Percentiles rank a stretch among this genome's conserved stretches.
Conservation (phyloP, 2,113 vertebrate genomes). For the Vireo altiloquus region DNA sequence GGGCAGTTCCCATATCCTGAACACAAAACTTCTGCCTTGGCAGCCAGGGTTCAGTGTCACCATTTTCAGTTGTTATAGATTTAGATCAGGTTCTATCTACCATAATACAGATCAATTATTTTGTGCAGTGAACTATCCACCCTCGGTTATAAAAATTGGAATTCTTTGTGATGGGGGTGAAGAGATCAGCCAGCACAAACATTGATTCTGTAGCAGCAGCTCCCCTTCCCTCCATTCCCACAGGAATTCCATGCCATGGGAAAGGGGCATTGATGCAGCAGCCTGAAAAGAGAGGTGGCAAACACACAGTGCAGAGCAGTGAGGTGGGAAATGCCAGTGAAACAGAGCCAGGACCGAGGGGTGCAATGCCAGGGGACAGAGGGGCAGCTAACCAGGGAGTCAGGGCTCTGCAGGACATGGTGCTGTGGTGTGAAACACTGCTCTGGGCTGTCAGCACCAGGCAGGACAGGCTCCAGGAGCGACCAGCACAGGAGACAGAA, state of each 20-base stretch:
- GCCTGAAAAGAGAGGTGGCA: neutral
- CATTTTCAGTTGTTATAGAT: neutral
- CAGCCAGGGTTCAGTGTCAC: neutral
- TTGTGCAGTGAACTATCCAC: neutral
- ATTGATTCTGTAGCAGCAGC: neutral
- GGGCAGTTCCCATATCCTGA: neutral
- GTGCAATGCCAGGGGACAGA: neutral
- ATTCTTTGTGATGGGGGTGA: neutral
- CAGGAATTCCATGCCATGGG: rapidly evolving
- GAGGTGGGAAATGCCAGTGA: neutral
- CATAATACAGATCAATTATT: neutral
- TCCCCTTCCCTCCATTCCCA: neutral
- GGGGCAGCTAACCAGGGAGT: neutral
- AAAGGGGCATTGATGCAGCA: neutral
- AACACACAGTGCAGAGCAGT: neutral
- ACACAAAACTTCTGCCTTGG: neutral
- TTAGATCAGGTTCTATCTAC: neutral
- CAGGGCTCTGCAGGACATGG: rapidly evolving
- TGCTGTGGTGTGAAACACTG: neutral
- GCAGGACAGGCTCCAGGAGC: neutral
- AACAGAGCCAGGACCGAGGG: neutral
- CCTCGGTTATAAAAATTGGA: neutral
- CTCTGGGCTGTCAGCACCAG: rapidly evolving
- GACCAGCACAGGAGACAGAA: neutral
- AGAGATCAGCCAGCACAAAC: too few species aligned